Evolutionary conservation across 2,888 invertebrate genomes (phyloP).

Genomic region (Drosophila infuscata): DNA sequence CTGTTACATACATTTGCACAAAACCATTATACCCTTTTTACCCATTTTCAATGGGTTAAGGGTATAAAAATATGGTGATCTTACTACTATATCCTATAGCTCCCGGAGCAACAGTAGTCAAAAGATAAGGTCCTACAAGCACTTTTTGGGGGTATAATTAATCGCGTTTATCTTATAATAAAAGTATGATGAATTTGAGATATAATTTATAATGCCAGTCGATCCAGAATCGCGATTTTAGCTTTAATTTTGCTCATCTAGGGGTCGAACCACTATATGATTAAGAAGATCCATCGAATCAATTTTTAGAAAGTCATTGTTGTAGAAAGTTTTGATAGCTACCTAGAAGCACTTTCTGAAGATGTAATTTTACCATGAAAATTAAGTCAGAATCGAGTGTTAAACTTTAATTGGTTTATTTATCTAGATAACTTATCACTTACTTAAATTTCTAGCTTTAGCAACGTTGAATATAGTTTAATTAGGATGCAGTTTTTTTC

Average conservation of each 20-base stretch:
- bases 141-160: neutral
- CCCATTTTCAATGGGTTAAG: too few species aligned
- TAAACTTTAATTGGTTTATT: neutral
- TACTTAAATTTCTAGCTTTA: too few species aligned
- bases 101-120: neutral
- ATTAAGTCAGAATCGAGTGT: neutral
- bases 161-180: fast-evolving
- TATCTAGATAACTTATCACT: neutral
- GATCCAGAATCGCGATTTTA: neutral
- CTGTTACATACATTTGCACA: too few species aligned
- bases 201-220: neutral
- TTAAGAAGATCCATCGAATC: neutral
- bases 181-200: neutral
- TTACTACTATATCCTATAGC: neutral
- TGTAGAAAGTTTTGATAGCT: neutral
- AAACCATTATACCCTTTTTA: too few species aligned
- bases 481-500: neutral
- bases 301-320: neutral
- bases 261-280: neutral
- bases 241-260: neutral
- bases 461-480: neutral
- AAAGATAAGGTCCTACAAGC: neutral
- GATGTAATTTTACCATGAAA: neutral
- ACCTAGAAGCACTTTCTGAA: neutral
- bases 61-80: neutral